A percentile compares a stretch with the other conserved stretches of the same genome.
Evolutionary conservation across 2,888 invertebrate species (phyloP).

Genomic region (Agriotes lineatus): DNA sequence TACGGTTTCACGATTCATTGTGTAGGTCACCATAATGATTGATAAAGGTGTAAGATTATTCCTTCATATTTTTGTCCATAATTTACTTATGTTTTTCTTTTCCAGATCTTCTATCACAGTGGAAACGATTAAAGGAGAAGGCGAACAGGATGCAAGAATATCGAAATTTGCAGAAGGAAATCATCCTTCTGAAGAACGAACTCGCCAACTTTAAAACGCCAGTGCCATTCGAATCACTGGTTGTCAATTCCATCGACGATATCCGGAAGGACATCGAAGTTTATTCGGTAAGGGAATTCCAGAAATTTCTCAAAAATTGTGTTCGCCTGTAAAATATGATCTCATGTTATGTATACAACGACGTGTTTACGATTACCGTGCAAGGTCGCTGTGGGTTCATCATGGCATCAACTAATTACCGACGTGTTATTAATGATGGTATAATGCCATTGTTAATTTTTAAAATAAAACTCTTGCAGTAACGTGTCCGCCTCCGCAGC

Average conservation of each 20-base stretch:
- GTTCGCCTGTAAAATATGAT: too few species aligned
- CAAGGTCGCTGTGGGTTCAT: slow-evolving; percentile 3
- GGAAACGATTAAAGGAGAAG: slow-evolving; percentile 67
- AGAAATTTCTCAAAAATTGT: background rate
- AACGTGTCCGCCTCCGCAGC: background rate
- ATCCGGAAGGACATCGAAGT: slow-evolving; percentile 62
- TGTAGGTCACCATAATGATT: background rate
- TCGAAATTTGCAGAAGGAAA: slow-evolving; percentile 62
- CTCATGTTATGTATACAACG: background rate
- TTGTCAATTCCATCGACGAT: slow-evolving; percentile 59
- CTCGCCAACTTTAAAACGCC: slow-evolving; percentile 57
- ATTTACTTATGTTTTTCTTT: too few species aligned
- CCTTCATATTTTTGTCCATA: too few species aligned
- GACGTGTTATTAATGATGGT: background rate
- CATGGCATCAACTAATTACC: background rate
- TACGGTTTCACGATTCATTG: background rate
- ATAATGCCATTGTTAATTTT: background rate
- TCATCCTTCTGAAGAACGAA: slow-evolving; percentile 61
- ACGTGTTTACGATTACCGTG: background rate
- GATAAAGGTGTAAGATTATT: background rate
- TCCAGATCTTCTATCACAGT: slow-evolving; percentile 67
- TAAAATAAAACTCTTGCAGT: background rate
- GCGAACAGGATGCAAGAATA: slow-evolving; percentile 63
- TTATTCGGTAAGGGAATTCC: slow-evolving; percentile 60
- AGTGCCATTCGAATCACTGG: slow-evolving; percentile 47